A percentile compares a stretch with the other conserved stretches of the same genome.
Conservation (phyloP, 2,797 vertebrate species). For the Sarcophilus harrisii region DNA sequence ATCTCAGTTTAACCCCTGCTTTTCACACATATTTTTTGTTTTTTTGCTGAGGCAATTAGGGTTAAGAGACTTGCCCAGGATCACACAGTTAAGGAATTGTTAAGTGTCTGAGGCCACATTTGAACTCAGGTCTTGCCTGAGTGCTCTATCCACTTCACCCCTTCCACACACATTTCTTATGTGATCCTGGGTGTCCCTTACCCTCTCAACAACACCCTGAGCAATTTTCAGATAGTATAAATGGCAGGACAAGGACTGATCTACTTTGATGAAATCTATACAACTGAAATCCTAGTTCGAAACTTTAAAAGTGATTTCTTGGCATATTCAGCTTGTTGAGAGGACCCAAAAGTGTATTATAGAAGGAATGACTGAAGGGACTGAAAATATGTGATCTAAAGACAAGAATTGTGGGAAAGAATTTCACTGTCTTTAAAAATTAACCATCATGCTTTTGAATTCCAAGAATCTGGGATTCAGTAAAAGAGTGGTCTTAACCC, state of each 20-base stretch:
- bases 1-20: neutral
- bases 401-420: neutral
- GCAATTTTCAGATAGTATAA: neutral
- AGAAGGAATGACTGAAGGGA: neutral
- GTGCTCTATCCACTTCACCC: too few relatives aligned
- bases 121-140: too few relatives aligned
- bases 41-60: too few relatives aligned
- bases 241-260: neutral
- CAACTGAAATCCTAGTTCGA: neutral
- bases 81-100: too few relatives aligned
- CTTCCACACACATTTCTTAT: neutral
- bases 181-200: neutral
- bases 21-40: too few relatives aligned
- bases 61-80: too few relatives aligned
- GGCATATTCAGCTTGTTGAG: neutral
- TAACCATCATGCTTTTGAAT: too few relatives aligned
- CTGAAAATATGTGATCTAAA: neutral
- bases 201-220: neutral
- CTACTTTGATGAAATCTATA: neutral
- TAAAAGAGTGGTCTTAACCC: too few relatives aligned
- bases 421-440: neutral
- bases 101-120: too few relatives aligned
- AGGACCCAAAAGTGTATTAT: neutral
- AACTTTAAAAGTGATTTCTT: neutral
- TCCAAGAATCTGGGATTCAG: too few relatives aligned